Base-by-base conservation (phyloP, 2,888 invertebrate species). In the Mesorhabditis spiculigera region DNA sequence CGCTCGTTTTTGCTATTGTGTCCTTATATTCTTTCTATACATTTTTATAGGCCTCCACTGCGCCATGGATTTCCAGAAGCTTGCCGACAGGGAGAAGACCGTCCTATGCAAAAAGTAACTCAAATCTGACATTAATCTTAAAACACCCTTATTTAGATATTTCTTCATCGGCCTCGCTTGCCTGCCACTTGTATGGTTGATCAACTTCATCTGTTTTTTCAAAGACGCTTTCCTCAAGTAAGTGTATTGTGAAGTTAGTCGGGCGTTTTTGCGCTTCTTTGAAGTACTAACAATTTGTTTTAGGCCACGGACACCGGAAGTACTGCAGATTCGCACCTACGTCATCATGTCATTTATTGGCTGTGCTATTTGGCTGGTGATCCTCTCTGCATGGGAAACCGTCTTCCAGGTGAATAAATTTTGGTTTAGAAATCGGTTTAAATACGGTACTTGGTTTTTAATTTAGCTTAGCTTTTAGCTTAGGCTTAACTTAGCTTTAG, bases 161-260 rank as follows among this genome's bases (percentile, higher is more conserved):
- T 78, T 78, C 58, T 66, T 71, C 5, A 78, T 78, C 67, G 78
- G 78, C 10, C 66, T 72, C 0, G 72, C 68, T 50, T 73, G 70
- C 45, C 67, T 78, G 43, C 78, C 78, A 6, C 65, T 78, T 6
- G 76, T 75, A 63, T 78, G 78, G 78, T 50, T 76, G 28, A 73
- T 72, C 13, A 78, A 78, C 66, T 45, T 72, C 16, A 67, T 73
- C 50, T 78, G 78, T 75, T 78, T 78, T 66, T 78, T 78, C 68
- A 68, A 68, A 8, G 76, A 78, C 5, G 78, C 78, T 41, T 78
- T 76, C 67, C 70, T 72, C 58, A 66, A 67, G 58, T 50, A n/a
- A 50, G 58, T 28, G 28, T 28, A 28, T 28, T 28, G 28, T 28
- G 1, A 28, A 3, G 28, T 28, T 28, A 28, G 3, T 28, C 28